Conservation (phyloP, 2,888 invertebrate genomes). For the Pemphredon lugubris region DNA sequence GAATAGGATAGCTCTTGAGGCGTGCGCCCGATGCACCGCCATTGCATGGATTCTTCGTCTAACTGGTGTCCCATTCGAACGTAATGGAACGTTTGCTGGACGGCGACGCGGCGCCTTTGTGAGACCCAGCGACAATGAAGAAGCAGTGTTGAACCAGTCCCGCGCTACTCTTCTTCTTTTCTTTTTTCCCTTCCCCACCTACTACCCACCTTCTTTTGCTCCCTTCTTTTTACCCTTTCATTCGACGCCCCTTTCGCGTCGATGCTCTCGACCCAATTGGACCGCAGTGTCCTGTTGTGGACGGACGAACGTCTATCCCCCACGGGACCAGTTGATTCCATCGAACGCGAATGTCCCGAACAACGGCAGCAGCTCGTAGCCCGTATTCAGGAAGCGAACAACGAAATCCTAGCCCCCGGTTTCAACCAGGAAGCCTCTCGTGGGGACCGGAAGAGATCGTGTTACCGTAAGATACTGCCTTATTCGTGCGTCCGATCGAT, state of each 20-base stretch:
- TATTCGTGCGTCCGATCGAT: conserved; percentile 34
- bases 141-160: background rate
- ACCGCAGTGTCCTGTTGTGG: conserved; percentile 28
- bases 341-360: conserved; percentile 22
- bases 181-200: background rate
- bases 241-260: conserved; percentile 8
- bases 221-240: conserved; percentile 12
- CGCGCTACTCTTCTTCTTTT: background rate
- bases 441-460: conserved; percentile 23
- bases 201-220: background rate
- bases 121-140: conserved; percentile 27
- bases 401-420: conserved; percentile 28
- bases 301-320: conserved; percentile 22
- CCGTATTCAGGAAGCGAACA: conserved; percentile 25
- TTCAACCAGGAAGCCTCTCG: conserved; percentile 10
- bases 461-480: conserved; percentile 35
- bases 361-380: conserved; percentile 13
- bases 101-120: conserved; percentile 38
- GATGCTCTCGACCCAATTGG: conserved; percentile 35
- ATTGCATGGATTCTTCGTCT: conserved; percentile 4
- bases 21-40: background rate
- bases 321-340: conserved; percentile 38
- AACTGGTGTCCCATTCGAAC: conserved; percentile 12
- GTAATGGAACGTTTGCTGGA: conserved; percentile 23
- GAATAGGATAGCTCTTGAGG: conserved; percentile 35